phyloP scores from a whole-genome alignment of 2,797 vertebrate species.

The Thalassophryne amazonica region DNA sequence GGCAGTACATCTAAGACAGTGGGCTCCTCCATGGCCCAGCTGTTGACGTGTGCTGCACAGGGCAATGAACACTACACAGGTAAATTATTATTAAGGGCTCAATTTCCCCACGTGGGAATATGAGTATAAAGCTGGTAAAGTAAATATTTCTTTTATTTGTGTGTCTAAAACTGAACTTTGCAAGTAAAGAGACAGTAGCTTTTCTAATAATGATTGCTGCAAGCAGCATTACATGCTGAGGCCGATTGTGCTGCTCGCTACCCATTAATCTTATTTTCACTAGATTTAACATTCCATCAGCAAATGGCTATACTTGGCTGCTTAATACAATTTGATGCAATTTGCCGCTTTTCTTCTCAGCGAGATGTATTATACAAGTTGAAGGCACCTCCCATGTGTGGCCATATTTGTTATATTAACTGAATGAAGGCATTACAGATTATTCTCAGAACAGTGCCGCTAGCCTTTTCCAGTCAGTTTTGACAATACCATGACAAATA shows the following conservation, averaged over 20 bases:
- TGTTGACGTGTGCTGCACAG: conserved; percentile 96
- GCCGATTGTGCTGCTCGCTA: conserved; percentile 49
- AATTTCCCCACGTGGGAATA: not conserved
- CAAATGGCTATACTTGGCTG: conserved; percentile 67
- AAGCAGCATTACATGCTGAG: conserved; percentile 41
- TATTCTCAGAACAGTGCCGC: conserved; percentile 20
- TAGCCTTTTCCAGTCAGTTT: conserved; percentile 22
- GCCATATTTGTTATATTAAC: conserved; percentile 52
- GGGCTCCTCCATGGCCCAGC: conserved; percentile 96
- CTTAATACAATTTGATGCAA: conserved; percentile 74
- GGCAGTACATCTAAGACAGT: conserved; percentile 97
- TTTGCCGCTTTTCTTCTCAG: conserved; percentile 57
- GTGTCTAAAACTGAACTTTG: conserved; percentile 16
- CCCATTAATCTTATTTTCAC: conserved; percentile 79
- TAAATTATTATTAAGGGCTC: too few relatives aligned
- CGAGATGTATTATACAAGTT: conserved; percentile 58
- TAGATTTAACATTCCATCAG: conserved; percentile 77
- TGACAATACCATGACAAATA: conserved; percentile 10
- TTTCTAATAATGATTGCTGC: conserved; percentile 54
- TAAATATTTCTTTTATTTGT: conserved; percentile 14
- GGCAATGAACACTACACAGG: conserved; percentile 99
- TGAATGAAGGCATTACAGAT: conserved; percentile 37
- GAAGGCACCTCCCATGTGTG: conserved; percentile 54
- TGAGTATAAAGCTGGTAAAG: conserved; percentile 3
- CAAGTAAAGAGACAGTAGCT: conserved; percentile 56